Conservation (phyloP, 2,888 invertebrate species). For the Girardia tigrina region DNA sequence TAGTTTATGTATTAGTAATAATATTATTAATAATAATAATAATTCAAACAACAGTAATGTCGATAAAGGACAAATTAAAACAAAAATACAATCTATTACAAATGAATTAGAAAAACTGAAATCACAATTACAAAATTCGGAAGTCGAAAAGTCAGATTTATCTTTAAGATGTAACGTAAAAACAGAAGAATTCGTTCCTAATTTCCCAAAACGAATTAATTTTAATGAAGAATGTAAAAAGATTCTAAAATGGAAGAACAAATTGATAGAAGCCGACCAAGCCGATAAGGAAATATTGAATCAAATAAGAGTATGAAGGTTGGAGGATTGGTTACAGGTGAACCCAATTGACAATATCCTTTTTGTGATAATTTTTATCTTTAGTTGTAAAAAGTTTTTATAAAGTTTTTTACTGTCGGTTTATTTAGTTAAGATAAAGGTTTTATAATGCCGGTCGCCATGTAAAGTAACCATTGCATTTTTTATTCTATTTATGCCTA, state of each 20-base stretch:
- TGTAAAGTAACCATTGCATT: conserved; percentile 14
- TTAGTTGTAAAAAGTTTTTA: conserved; percentile 10
- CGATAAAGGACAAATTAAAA: conserved; percentile 16
- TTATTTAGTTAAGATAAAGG: not conserved
- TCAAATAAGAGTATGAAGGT: not conserved
- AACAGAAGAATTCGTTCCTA: conserved; percentile 2
- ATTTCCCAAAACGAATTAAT: conserved; percentile 2
- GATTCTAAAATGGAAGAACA: not conserved
- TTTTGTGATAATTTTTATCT: not conserved
- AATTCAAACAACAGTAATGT: not conserved
- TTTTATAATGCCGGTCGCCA: conserved; percentile 4
- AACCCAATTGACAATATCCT: not conserved
- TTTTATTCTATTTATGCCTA: not conserved
- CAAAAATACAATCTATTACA: not conserved
- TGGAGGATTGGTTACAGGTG: not conserved
- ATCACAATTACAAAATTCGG: not conserved
- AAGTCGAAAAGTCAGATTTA: not conserved
- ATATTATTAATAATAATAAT: not conserved
- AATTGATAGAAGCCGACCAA: not conserved
- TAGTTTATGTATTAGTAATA: too few species aligned
- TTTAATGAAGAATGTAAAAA: not conserved
- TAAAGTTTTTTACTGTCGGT: not conserved
- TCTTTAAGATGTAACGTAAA: not conserved
- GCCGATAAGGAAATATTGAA: not conserved
- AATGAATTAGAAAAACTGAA: conserved; percentile 7